Conservation (phyloP, 2,888 invertebrate genomes). For the Tipula vernalis region DNA sequence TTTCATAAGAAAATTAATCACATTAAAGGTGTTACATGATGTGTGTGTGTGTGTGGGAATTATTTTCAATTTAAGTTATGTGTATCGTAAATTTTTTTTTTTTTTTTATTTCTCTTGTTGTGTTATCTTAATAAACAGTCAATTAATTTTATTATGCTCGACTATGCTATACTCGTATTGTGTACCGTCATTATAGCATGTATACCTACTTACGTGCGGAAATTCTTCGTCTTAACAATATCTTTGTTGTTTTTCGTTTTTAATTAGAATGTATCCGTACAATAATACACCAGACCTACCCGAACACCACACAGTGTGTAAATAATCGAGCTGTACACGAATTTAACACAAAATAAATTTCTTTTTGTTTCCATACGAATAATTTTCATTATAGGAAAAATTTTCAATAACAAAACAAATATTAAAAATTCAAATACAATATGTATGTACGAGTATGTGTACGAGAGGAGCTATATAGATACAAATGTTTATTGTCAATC, state of each 20-base stretch:
- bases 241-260: neutral
- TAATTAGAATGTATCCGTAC: neutral
- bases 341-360: neutral
- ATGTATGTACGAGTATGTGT: neutral
- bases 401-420: neutral
- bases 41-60: neutral
- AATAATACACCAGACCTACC: neutral
- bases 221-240: neutral
- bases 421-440: neutral
- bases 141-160: neutral
- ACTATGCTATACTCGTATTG: neutral
- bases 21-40: neutral
- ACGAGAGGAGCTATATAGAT: neutral
- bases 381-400: neutral
- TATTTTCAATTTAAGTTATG: neutral
- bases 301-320: neutral
- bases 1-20: neutral
- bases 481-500: neutral
- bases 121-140: neutral
- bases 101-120: neutral
- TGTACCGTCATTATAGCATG: too few species aligned
- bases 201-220: neutral
- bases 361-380: neutral
- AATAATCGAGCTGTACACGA: neutral
- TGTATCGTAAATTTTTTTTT: neutral